These are phyloP conservation scores for Sapajus apella DNA, from an alignment of 2,113 vertebrate genomes.

Conservation along the genomic window DNA sequence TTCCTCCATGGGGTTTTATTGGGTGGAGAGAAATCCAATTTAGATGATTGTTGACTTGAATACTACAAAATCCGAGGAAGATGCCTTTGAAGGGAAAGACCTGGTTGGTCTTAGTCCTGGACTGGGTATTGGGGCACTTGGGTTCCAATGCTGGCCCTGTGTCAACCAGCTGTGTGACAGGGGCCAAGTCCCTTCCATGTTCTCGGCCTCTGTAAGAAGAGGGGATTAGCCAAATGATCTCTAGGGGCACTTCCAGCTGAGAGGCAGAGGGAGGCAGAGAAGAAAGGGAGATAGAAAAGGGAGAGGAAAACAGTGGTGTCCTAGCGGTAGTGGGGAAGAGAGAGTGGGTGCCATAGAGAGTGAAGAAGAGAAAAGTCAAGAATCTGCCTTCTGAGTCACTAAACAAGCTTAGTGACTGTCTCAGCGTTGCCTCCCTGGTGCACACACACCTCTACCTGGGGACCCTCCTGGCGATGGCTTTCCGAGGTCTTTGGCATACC, in stretches of 20 bases:
- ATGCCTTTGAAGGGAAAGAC: background rate
- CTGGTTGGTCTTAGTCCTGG: background rate
- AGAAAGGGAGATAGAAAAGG: background rate
- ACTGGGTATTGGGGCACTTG: background rate
- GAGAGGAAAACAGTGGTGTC: background rate
- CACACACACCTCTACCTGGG: background rate
- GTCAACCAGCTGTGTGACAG: background rate
- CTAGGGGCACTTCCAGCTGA: background rate
- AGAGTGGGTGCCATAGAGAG: background rate
- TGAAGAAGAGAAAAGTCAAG: background rate
- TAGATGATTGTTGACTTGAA: background rate
- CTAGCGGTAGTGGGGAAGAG: background rate
- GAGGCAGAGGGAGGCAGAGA: background rate
- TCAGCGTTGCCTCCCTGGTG: background rate
- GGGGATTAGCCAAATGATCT: background rate
- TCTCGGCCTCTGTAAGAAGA: background rate
- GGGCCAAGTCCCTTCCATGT: background rate
- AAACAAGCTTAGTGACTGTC: background rate
- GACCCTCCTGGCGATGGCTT: background rate
- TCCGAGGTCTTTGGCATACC: background rate
- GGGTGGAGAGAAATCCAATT: background rate
- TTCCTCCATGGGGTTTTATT: background rate
- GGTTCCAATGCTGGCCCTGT: background rate
- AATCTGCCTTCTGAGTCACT: background rate
- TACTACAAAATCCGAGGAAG: background rate